Percentiles rank a stretch among this genome's conserved stretches.
phyloP scores from a whole-genome alignment of 2,888 invertebrate genomes.

The Gibbula magus region DNA sequence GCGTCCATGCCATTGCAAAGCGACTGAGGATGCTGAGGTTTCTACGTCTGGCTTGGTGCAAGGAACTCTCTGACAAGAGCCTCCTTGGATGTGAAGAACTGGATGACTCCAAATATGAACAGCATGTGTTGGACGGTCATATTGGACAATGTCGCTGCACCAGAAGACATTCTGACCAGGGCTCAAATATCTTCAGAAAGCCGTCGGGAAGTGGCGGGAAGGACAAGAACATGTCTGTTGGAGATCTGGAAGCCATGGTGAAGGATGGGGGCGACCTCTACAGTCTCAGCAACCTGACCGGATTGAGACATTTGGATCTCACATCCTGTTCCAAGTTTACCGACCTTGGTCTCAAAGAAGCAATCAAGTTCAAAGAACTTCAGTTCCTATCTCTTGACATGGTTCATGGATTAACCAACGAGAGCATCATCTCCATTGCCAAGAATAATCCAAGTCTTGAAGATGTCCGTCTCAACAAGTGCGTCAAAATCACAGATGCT shows the following conservation, averaged over 20 bases:
- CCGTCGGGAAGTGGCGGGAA: constrained; percentile 48
- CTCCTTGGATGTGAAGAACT: constrained; percentile 76
- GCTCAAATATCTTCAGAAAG: constrained; percentile 61
- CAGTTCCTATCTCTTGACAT: constrained; percentile 80
- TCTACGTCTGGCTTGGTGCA: constrained; percentile 82
- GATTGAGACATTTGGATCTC: constrained; percentile 80
- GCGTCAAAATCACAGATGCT: constrained; percentile 83
- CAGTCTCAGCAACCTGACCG: constrained; percentile 57
- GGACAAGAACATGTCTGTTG: constrained; percentile 36
- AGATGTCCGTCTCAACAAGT: constrained; percentile 80
- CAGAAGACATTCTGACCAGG: constrained; percentile 35
- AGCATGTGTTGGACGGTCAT: constrained; percentile 49
- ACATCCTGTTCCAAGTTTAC: constrained; percentile 84
- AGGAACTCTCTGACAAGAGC: constrained; percentile 83
- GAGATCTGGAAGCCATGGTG: constrained; percentile 32
- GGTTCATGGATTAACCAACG: constrained; percentile 82
- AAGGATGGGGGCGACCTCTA: constrained; percentile 38
- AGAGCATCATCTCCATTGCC: constrained; percentile 81
- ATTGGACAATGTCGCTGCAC: constrained; percentile 57
- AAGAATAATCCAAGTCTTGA: constrained; percentile 84
- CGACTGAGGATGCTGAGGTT: constrained; percentile 80
- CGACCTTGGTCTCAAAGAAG: constrained; percentile 83
- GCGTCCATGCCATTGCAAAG: constrained; percentile 82
- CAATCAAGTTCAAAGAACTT: constrained; percentile 82
- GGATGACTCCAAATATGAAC: constrained; percentile 33